Conservation (phyloP, 1,140 invertebrate species). For the Rhagoletis pomonella region DNA sequence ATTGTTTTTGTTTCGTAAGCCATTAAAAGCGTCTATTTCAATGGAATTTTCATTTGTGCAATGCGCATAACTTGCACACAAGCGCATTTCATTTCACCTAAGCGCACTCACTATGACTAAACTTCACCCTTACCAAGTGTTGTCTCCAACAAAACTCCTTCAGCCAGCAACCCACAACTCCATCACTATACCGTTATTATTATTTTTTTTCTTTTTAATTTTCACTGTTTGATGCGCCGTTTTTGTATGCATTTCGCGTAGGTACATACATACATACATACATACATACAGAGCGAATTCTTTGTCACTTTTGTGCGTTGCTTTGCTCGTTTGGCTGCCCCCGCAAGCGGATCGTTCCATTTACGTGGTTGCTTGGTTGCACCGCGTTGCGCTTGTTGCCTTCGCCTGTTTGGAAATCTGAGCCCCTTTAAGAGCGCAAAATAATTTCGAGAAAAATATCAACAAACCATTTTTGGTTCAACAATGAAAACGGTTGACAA, state of each 20-base stretch:
- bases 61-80: background rate
- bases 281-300: slow-evolving; percentile 14
- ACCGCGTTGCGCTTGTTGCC: background rate
- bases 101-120: background rate
- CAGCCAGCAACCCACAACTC: background rate
- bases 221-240: background rate
- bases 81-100: background rate
- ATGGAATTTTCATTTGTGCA: slow-evolving; percentile 35
- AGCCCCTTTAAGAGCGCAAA: slow-evolving; percentile 37
- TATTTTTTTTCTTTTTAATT: background rate
- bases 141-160: background rate
- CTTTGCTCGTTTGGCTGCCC: background rate
- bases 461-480: slow-evolving; percentile 40
- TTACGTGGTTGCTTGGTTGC: background rate
- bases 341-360: background rate
- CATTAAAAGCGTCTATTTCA: slow-evolving; percentile 42
- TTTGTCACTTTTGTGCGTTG: slow-evolving; percentile 14
- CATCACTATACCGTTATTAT: background rate
- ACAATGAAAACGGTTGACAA: slow-evolving; percentile 49
- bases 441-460: slow-evolving; percentile 49
- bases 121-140: slow-evolving; percentile 3
- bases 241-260: background rate
- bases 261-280: no score
- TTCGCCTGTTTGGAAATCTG: slow-evolving; percentile 16
- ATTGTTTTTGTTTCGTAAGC: slow-evolving; percentile 37